A percentile compares a stretch with the other conserved stretches of the same genome.
These are phyloP conservation scores for Xenops minutus DNA, from an alignment of 2,797 vertebrate genomes.

Conservation along the genomic window DNA sequence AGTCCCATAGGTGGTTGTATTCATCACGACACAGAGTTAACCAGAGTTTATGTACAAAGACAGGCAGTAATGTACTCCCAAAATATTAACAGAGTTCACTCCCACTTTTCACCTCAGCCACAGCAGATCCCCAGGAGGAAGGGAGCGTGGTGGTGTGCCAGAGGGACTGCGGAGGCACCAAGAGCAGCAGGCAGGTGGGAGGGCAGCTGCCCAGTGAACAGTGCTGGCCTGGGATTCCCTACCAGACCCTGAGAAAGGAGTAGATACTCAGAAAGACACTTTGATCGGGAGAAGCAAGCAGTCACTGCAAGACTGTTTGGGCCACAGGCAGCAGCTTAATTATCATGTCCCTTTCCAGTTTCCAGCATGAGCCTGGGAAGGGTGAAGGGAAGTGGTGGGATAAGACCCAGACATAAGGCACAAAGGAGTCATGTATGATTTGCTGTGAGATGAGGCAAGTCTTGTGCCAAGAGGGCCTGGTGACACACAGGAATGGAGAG, in stretches of 20 bases:
- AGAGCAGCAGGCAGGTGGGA: not conserved
- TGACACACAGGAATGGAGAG: not conserved
- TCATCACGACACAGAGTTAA: not conserved
- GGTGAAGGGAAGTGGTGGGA: not conserved
- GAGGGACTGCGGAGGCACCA: not conserved
- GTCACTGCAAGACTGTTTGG: not conserved
- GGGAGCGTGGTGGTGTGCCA: rapidly evolving
- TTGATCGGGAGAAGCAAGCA: not conserved
- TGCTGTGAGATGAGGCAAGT: not conserved
- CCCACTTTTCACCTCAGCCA: not conserved
- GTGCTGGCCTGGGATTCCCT: not conserved
- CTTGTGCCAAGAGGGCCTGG: not conserved
- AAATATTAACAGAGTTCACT: not conserved
- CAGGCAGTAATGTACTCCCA: not conserved
- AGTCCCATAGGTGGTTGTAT: not conserved
- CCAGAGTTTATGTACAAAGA: not conserved
- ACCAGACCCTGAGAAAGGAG: not conserved
- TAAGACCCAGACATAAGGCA: not conserved
- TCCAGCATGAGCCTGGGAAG: not conserved
- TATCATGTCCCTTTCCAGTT: not conserved
- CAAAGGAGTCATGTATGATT: rapidly evolving
- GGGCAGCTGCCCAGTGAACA: not conserved
- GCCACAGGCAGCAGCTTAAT: not conserved
- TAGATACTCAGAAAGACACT: not conserved
- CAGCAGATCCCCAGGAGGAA: rapidly evolving